Conservation (phyloP, 35 echinoderm and acorn worm species). For the Heliocidaris tuberculata region DNA sequence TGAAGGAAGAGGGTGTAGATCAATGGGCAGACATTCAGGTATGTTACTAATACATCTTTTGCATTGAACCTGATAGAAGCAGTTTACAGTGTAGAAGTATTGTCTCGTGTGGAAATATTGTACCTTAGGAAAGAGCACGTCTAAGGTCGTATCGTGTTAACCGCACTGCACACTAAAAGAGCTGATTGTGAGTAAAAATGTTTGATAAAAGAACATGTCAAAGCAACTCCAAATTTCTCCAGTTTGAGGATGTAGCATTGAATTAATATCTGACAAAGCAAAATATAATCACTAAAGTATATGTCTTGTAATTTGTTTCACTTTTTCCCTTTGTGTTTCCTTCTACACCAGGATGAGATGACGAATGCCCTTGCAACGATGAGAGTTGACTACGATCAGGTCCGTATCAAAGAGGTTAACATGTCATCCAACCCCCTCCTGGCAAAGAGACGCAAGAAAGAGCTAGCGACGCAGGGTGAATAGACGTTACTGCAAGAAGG, state of each 20-base stretch:
- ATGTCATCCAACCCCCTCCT: conserved; percentile 80
- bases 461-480: conserved; percentile 14
- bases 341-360: conserved; percentile 85
- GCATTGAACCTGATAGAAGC: no score
- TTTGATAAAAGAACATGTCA: no score
- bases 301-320: background rate
- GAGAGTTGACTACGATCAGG: conserved; percentile 88
- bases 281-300: background rate
- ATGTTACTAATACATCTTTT: background rate
- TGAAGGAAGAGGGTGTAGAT: conserved; percentile 84
- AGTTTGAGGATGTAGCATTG: no score
- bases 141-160: no score
- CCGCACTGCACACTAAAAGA: no score
- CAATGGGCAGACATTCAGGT: conserved; percentile 97
- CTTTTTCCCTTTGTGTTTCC: background rate
- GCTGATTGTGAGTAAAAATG: no score
- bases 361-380: conserved; percentile 94
- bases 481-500: background rate
- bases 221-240: no score
- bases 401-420: conserved; percentile 83
- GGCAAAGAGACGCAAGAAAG: conserved; percentile 77
- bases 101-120: no score
- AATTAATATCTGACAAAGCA: no score
- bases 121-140: no score
- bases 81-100: no score